Evolutionary conservation across 2,888 invertebrate genomes (phyloP).

Genomic region (Hydraecia micacea): DNA sequence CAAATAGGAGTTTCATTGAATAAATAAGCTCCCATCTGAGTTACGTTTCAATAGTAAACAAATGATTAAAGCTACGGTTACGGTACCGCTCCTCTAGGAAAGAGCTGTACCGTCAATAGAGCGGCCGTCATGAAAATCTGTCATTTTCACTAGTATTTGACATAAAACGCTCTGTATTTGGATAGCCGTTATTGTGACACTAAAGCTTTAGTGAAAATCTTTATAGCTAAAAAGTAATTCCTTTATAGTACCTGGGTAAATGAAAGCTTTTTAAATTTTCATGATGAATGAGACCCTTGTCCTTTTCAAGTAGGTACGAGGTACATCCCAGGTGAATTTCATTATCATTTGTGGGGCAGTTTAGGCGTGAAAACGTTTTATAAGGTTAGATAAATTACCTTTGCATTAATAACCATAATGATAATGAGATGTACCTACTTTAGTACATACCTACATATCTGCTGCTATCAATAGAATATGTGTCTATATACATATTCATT

Average conservation of each 20-base stretch:
- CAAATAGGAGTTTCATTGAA: too few relatives aligned
- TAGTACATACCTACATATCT: neutral
- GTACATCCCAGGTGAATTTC: neutral
- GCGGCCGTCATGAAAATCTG: neutral
- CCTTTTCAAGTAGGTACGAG: neutral
- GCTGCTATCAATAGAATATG: neutral
- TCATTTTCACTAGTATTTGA: neutral
- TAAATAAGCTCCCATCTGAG: too few relatives aligned
- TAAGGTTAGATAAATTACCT: constrained; percentile 8
- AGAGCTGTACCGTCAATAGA: neutral
- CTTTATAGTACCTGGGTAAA: neutral
- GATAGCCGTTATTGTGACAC: neutral
- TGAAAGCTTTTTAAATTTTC: neutral
- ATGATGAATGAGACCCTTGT: constrained; percentile 18
- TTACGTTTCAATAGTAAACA: too few relatives aligned
- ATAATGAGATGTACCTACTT: neutral
- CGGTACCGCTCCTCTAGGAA: neutral
- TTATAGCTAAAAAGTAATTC: neutral
- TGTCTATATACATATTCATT: too few relatives aligned
- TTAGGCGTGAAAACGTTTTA: neutral
- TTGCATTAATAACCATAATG: neutral
- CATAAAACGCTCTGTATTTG: too few relatives aligned
- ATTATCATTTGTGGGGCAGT: constrained; percentile 9
- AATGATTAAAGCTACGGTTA: too few relatives aligned
- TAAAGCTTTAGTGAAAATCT: neutral